Evolutionary conservation across 1,140 invertebrate species (phyloP).

Genomic region (Ceratoteleas bidentatus): DNA sequence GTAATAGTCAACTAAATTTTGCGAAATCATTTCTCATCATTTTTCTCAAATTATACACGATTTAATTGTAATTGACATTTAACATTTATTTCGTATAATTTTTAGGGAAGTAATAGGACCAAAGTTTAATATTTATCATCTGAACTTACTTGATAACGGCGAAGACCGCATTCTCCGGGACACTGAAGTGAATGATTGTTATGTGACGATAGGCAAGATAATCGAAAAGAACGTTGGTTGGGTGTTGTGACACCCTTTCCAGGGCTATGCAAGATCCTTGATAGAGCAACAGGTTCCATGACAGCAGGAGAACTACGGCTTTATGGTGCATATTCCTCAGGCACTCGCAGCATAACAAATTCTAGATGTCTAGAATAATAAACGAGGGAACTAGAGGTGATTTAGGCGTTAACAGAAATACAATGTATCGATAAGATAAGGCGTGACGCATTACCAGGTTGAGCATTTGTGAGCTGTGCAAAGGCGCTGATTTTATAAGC

Average conservation of each 20-base stretch:
- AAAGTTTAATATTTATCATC: not conserved
- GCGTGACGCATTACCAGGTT: too few species aligned
- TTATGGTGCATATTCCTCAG: conserved; percentile 72
- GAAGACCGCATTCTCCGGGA: conserved; percentile 74
- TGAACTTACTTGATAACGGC: conserved; percentile 76
- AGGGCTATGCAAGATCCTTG: conserved; percentile 68
- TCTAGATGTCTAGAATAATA: conserved; percentile 25
- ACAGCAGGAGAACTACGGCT: conserved; percentile 61
- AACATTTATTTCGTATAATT: too few species aligned
- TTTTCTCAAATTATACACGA: too few species aligned
- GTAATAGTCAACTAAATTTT: too few species aligned
- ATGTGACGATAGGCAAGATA: conserved; percentile 78
- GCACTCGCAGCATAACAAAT: conserved; percentile 68
- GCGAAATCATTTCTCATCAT: too few species aligned
- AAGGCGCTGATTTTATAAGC: too few species aligned
- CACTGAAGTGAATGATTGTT: conserved; percentile 77
- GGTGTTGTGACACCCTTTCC: conserved; percentile 71
- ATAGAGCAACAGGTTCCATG: conserved; percentile 68
- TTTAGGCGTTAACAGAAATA: not conserved
- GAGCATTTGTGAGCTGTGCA: too few species aligned
- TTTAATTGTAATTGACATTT: too few species aligned
- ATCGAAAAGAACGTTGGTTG: conserved; percentile 73
- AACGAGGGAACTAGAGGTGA: too few species aligned
- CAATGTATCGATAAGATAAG: not conserved
- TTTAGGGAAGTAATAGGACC: too few species aligned